phyloP scores from a whole-genome alignment of 2,797 vertebrate species.

The Perodicticus potto region DNA sequence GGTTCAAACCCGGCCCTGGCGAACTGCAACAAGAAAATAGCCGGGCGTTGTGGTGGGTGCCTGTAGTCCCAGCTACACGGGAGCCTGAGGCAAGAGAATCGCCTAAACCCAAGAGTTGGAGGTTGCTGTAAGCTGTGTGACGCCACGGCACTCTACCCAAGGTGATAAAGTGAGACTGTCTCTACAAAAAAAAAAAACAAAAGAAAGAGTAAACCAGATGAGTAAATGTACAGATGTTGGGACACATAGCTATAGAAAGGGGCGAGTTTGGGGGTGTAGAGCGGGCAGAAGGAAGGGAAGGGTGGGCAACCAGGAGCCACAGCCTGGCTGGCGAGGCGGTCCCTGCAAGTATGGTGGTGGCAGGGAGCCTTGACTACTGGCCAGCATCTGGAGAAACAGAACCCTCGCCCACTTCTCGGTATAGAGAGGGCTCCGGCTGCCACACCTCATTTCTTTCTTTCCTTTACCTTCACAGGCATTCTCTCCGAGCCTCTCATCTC shows the following conservation, averaged over 20 bases:
- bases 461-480: not conserved
- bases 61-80: too few relatives aligned
- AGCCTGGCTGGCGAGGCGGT: not conserved
- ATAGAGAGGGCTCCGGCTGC: not conserved
- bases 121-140: too few relatives aligned
- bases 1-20: too few relatives aligned
- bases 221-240: not conserved
- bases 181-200: too few relatives aligned
- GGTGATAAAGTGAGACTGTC: too few relatives aligned
- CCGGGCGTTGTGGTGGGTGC: too few relatives aligned
- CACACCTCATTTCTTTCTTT: not conserved
- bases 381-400: not conserved
- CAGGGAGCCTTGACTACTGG: not conserved
- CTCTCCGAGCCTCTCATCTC: constrained; percentile 11
- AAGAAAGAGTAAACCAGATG: not conserved
- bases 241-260: not conserved
- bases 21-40: too few relatives aligned
- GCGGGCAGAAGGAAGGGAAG: not conserved
- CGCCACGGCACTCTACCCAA: too few relatives aligned
- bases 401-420: not conserved
- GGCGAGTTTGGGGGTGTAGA: fast-evolving
- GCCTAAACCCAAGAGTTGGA: too few relatives aligned
- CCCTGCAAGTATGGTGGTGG: not conserved
- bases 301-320: too few relatives aligned
- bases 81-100: too few relatives aligned